Base-by-base conservation (phyloP, 1,140 invertebrate species). In the Lycorma delicatula region DNA sequence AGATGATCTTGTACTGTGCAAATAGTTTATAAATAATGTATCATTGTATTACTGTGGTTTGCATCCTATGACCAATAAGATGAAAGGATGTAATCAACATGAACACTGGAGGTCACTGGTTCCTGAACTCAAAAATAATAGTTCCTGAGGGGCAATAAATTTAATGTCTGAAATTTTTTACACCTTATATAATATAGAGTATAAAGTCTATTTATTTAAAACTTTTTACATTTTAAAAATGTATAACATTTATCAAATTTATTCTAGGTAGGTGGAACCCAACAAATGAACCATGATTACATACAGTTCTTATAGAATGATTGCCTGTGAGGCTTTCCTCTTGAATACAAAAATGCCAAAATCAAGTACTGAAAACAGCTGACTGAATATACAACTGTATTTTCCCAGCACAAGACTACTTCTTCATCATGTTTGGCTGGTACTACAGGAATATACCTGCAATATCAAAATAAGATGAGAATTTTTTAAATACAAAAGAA, bases 311-410 rank as follows among this genome's bases (percentile, higher is more conserved):
- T 81, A 60, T 77, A 84, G n/a, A 90, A 71, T 0, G 78, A 73
- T 61, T 83, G 79, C 18, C 89, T 73, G 68, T 86, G 89, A 1
- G 89, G 89, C 46, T 79, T 77, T 9, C 91, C 91, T 68, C 89
- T 91, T 0, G 89, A 91, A 70, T 91, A 94, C 6, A 90, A 85
- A 56, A 89, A 78, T 0, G 91, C 91, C 60, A 94, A 76, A 27
- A 89, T 86, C n/a, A 96, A 84, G 70, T 95, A 97, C 70, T 95
- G 92, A 73, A 87, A 93, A 54, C 84, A 81, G 18, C 90, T 90
- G 1, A 92, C 76, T 9, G 85, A 79, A 71, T 94, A 97, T 20
- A 96, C 75, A 1, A 86, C 80, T 53, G 86, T 88, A 71, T 89
- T 89, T 66, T 90, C 86, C 70, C 79, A 79, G 61, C 82, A 81